Evolutionary conservation across 2,797 vertebrate genomes (phyloP).

Genomic region (Anabas testudineus): DNA sequence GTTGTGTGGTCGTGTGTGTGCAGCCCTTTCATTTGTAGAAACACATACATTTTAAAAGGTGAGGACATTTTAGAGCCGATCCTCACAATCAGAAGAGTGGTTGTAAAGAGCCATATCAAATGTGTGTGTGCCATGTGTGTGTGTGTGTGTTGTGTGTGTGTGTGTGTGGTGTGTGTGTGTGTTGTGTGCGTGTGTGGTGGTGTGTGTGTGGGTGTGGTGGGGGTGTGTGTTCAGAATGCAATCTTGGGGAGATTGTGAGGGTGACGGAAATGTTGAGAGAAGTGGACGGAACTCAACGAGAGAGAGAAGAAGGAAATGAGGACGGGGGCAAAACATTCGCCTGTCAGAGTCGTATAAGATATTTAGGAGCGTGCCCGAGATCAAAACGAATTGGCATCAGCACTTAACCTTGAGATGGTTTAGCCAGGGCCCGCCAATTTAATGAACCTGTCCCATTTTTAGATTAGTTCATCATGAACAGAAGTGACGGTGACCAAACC

Average conservation of each 20-base stretch:
- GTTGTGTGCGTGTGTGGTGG: too few species aligned
- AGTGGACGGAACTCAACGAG: background rate
- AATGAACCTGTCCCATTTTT: conserved; percentile 23
- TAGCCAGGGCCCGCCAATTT: conserved; percentile 24
- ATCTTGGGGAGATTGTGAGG: background rate
- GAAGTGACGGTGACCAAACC: background rate
- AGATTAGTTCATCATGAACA: background rate
- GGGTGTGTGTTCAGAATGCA: conserved; percentile 5
- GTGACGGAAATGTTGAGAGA: too few species aligned
- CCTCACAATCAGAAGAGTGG: too few species aligned
- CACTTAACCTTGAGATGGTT: conserved; percentile 56
- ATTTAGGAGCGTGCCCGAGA: conserved; percentile 34
- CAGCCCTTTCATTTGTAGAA: too few species aligned
- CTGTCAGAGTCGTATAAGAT: conserved; percentile 16
- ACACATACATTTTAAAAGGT: too few species aligned
- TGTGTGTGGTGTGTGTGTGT: too few species aligned
- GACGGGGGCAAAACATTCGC: background rate
- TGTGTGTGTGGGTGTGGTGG: too few species aligned
- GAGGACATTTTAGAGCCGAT: too few species aligned
- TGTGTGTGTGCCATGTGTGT: too few species aligned
- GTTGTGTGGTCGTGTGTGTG: too few species aligned
- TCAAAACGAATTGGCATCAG: conserved; percentile 40
- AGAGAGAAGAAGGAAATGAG: conserved; percentile 4
- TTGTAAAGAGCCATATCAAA: too few species aligned
- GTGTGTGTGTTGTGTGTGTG: too few species aligned